Evolutionary conservation across 2,113 vertebrate genomes (phyloP).

Genomic region (Psilopsiagon aurifrons): DNA sequence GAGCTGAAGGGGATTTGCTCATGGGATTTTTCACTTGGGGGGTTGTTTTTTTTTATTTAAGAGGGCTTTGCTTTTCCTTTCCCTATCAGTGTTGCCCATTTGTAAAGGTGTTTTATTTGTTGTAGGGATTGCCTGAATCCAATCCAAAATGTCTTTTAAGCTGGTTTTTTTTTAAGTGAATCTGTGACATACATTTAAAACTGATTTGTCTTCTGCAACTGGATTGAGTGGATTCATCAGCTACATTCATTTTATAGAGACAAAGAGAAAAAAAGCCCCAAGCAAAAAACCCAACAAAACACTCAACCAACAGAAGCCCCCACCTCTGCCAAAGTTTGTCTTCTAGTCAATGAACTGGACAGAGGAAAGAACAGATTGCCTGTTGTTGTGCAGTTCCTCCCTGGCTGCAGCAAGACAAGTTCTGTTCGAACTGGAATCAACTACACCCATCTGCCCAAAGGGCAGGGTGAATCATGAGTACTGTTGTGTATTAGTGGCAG

Average conservation of each 20-base stretch:
- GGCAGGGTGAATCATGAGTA: accelerated
- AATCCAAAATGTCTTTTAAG: not conserved
- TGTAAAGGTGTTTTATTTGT: not conserved
- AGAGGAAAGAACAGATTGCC: not conserved
- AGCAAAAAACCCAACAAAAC: not conserved
- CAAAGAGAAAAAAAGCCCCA: not conserved
- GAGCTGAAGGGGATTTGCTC: not conserved
- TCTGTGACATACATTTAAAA: not conserved
- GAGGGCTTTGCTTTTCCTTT: not conserved
- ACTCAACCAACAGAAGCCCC: not conserved
- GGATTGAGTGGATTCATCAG: not conserved
- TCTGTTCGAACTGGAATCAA: not conserved
- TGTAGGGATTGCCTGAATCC: not conserved
- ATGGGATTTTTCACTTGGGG: not conserved
- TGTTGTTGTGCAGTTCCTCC: not conserved
- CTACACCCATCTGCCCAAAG: accelerated
- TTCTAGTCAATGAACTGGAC: not conserved
- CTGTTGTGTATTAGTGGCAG: accelerated
- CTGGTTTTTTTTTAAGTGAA: not conserved
- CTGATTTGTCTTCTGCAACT: not conserved
- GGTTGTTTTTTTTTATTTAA: not conserved
- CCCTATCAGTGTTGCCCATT: not conserved
- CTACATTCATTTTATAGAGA: not conserved
- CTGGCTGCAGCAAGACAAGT: not conserved
- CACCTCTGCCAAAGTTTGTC: not conserved